Conservation (phyloP, 2,113 vertebrate species). For the Rhinoderma darwinii region DNA sequence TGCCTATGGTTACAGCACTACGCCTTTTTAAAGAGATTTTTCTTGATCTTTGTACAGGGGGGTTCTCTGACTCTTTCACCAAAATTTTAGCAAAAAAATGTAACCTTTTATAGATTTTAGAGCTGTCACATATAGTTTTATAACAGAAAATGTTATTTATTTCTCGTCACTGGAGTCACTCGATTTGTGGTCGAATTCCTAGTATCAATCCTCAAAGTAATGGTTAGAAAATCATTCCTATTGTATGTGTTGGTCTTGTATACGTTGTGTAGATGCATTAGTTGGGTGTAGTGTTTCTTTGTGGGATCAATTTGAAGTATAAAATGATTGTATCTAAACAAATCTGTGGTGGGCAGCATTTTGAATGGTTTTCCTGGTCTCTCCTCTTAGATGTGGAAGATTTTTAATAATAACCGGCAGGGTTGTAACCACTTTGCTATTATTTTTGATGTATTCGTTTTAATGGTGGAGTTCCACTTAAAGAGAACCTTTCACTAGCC, state of each 20-base stretch:
- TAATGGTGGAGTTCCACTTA: not conserved
- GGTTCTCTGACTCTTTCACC: not conserved
- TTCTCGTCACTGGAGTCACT: constrained; percentile 11
- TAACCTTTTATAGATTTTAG: not conserved
- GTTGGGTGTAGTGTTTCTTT: not conserved
- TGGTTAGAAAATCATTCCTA: too few relatives aligned
- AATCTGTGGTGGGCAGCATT: not conserved
- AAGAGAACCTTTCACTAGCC: too few relatives aligned
- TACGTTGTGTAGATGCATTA: not conserved
- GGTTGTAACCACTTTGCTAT: not conserved
- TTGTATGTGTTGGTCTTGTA: not conserved
- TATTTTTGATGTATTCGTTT: not conserved
- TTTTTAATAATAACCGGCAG: not conserved
- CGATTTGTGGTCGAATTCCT: not conserved
- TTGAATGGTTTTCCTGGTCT: too few relatives aligned
- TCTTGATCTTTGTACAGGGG: too few relatives aligned
- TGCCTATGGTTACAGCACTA: not conserved
- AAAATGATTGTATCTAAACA: not conserved
- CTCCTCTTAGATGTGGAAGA: not conserved
- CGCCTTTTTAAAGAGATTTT: not conserved
- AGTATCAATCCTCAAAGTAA: not conserved
- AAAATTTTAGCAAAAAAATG: not conserved
- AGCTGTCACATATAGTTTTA: not conserved
- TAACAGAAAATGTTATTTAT: constrained; percentile 27
- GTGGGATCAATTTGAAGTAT: not conserved